phyloP scores from a whole-genome alignment of 2,888 invertebrate species.

The Acanthoscelides obtectus region DNA sequence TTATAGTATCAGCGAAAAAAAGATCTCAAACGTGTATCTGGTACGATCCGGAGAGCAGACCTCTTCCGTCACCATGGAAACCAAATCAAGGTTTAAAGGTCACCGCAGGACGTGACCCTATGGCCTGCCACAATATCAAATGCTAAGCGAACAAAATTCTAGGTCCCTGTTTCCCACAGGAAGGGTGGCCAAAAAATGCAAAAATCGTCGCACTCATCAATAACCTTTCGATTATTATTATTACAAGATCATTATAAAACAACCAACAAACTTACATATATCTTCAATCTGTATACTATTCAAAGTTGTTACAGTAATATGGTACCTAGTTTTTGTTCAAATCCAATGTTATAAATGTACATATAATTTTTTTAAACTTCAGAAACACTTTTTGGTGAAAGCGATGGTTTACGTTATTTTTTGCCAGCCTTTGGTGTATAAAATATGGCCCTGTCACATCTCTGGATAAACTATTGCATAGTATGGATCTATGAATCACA shows the following conservation, averaged over 20 bases:
- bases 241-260: no score
- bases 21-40: neutral
- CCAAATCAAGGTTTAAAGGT: constrained; percentile 73
- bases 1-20: neutral
- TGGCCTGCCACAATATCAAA: constrained; percentile 50
- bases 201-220: neutral
- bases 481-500: neutral
- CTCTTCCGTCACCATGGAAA: constrained; percentile 58
- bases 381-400: neutral
- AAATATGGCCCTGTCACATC: neutral
- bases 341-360: no score
- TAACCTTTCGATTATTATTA: no score
- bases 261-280: no score
- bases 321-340: no score
- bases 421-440: neutral
- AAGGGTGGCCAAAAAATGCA: neutral
- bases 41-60: constrained; percentile 21
- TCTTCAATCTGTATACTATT: no score
- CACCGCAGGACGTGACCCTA: constrained; percentile 67
- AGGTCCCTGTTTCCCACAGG: neutral
- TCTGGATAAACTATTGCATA: neutral
- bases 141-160: constrained; percentile 41
- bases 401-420: neutral
- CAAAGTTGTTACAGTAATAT: no score
- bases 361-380: no score